phyloP scores from a whole-genome alignment of 2,113 vertebrate species.

The Oreochromis tanganicae region DNA sequence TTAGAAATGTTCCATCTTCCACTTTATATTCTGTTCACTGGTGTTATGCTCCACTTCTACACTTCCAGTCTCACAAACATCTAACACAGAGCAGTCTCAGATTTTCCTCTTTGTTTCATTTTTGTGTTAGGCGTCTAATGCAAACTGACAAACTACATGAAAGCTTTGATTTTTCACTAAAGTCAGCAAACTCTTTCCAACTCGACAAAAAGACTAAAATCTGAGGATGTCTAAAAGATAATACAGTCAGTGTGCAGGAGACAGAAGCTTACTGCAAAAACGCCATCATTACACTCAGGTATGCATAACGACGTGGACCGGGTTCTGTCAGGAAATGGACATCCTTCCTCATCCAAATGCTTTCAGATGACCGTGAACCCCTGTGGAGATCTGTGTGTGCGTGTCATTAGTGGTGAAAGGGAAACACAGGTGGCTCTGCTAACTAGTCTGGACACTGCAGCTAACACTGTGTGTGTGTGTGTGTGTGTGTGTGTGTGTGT shows the following conservation, averaged over 20 bases:
- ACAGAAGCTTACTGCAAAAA: background rate
- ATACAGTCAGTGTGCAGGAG: background rate
- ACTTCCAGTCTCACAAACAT: background rate
- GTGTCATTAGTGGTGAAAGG: conserved; percentile 2
- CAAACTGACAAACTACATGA: background rate
- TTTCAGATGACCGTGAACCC: background rate
- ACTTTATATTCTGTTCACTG: background rate
- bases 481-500: background rate
- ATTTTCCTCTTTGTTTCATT: background rate
- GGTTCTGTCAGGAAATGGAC: background rate
- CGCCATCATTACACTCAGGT: background rate
- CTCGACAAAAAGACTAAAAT: background rate
- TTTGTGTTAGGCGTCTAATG: background rate
- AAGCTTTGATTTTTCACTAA: background rate
- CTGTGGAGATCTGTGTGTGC: background rate
- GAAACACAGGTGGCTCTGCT: conserved; percentile 10
- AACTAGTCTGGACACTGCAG: background rate
- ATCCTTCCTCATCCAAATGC: background rate
- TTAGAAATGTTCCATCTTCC: background rate
- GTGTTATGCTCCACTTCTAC: background rate
- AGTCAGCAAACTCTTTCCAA: background rate
- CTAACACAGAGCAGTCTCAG: background rate
- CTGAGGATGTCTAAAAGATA: background rate
- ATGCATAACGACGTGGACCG: rapidly evolving
- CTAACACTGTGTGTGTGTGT: background rate